Evolutionary conservation across 2,888 invertebrate species (phyloP).

Genomic region (Rhingia rostrata): DNA sequence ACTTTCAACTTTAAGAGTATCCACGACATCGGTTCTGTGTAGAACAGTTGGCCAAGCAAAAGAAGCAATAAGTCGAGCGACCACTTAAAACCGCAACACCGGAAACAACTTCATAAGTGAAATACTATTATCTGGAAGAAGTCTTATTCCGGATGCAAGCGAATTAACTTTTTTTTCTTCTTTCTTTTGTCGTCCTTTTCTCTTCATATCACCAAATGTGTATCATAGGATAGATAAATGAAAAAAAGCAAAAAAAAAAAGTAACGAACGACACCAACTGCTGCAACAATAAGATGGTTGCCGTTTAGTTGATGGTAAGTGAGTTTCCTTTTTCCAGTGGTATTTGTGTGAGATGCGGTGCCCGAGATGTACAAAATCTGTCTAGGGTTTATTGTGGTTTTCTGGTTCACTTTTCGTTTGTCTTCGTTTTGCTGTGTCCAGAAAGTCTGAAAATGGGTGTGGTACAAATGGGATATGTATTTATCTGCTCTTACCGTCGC

Average conservation of each 20-base stretch:
- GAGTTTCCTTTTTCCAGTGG: conserved; percentile 14
- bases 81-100: conserved; percentile 23
- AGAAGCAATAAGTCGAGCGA: conserved; percentile 17
- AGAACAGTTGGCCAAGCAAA: background rate
- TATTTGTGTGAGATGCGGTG: conserved; percentile 43
- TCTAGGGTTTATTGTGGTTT: conserved; percentile 52
- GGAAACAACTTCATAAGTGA: conserved; percentile 29
- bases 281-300: conserved; percentile 29
- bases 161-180: conserved; percentile 17
- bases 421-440: conserved; percentile 5
- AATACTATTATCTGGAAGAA: conserved; percentile 37
- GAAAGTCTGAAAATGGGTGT: conserved; percentile 30
- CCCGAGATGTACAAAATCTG: conserved; percentile 38
- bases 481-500: background rate
- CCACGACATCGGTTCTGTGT: background rate
- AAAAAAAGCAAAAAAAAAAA: conserved; percentile 1
- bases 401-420: conserved; percentile 10
- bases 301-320: conserved; percentile 23
- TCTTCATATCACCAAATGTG: conserved; percentile 13
- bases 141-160: conserved; percentile 33
- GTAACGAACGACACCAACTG: conserved; percentile 25
- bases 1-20: background rate
- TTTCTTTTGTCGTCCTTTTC: conserved; percentile 18
- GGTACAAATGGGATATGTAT: conserved; percentile 12
- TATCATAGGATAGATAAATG: conserved; percentile 13